Base-by-base conservation (phyloP, 2,797 vertebrate genomes). In the Malurus leucopterus region DNA sequence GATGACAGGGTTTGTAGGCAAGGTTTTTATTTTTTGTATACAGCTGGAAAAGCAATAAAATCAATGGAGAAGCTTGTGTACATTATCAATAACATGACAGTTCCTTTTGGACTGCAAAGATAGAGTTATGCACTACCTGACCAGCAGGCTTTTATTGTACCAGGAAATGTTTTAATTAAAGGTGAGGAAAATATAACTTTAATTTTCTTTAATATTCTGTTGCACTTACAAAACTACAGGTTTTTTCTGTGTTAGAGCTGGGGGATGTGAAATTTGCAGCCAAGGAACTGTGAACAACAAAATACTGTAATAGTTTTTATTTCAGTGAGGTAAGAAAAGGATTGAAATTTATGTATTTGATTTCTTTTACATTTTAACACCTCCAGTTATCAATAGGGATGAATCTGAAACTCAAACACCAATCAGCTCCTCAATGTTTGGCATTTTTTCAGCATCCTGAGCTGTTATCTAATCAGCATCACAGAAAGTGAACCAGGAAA, bases 1-100 rank as follows among this genome's bases (percentile, higher is more conserved):
- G 50, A 68, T 84, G 73, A 47, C 83, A 84, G 55, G 51, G 68
- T 68, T 49, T 62, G 32, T 55, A 62, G 81, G 54, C 16, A 1
- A 77, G 53, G 62, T 21, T 91, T 91, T 90, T 84, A 36, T 74
- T 80, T 55, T 81, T 88, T 73, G 58, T 82, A 43, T 89, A 58
- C 62, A 58, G 77, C 64, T 55, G 54, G 44, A 82, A 87, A 84
- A 79, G 57, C 83, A 72, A 27, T 90, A 50, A 88, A 86, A 64
- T 76, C 86, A 85, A 20, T 32, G 64, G 50, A 86, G 50, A 76
- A 50, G 47, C 26, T 61, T 55, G 64, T 79, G 12, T 62, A 20
- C 32, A 6, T 88, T 84, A 74, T 82, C 80, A 76, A 8, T 64
- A 71, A 63, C 59, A 8, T 47, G 70, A 38, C 53, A 70, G 59